These are phyloP conservation scores for Ornithoptera priamus DNA, from an alignment of 2,888 invertebrate genomes.

Conservation along the genomic window DNA sequence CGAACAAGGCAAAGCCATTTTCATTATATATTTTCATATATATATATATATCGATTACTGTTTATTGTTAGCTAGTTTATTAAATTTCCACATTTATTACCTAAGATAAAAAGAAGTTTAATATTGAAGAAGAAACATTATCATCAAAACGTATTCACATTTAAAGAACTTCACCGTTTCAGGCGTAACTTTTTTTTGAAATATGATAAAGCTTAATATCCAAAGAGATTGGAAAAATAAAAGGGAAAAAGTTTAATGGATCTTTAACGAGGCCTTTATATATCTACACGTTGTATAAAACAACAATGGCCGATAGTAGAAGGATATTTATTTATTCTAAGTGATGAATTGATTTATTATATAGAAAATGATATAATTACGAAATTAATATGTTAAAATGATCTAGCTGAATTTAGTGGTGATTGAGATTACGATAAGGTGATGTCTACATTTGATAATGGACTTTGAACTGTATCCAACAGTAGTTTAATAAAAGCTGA, in stretches of 20 bases:
- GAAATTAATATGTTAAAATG: too few species aligned
- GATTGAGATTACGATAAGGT: too few species aligned
- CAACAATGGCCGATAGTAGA: not conserved
- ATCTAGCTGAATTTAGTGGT: too few species aligned
- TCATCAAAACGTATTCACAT: conserved; percentile 12
- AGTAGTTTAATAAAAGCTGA: too few species aligned
- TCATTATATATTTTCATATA: too few species aligned
- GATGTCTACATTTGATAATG: too few species aligned
- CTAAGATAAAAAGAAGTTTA: not conserved
- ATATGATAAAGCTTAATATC: conserved; percentile 12
- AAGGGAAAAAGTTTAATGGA: conserved; percentile 13
- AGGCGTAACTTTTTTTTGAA: conserved; percentile 16
- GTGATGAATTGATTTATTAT: not conserved
- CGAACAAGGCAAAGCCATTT: too few species aligned
- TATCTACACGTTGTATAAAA: not conserved
- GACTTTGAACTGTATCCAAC: too few species aligned
- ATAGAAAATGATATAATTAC: too few species aligned
- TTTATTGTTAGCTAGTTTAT: too few species aligned
- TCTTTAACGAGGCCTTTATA: conserved; percentile 16
- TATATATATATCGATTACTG: too few species aligned
- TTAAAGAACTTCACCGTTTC: conserved; percentile 13
- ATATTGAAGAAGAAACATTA: not conserved
- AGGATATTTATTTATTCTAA: not conserved
- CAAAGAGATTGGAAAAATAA: conserved; percentile 15
- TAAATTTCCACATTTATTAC: too few species aligned